A percentile compares a stretch with the other conserved stretches of the same genome.
Evolutionary conservation across 2,113 vertebrate species (phyloP).

Genomic region (Sinocyclocheilus grahami): DNA sequence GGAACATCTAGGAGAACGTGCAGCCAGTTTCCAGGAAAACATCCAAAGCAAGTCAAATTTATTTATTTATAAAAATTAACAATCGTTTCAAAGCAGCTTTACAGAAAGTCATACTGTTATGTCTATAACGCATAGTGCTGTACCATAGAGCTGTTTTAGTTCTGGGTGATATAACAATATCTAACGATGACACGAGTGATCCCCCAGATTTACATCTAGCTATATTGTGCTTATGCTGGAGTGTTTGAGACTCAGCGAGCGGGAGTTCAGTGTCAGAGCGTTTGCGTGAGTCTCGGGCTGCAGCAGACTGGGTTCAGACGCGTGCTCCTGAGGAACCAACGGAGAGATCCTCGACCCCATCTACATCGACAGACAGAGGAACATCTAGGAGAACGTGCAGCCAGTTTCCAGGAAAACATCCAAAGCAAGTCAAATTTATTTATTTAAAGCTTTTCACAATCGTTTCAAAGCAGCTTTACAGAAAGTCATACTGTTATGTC

Average conservation of each 20-base stretch:
- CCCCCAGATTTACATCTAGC: too few species aligned
- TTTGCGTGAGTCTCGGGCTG: slow-evolving; percentile 67
- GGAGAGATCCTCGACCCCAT: slow-evolving; percentile 56
- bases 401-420: too few species aligned
- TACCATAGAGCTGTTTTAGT: too few species aligned
- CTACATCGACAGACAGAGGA: slow-evolving; percentile 53
- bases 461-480: too few species aligned
- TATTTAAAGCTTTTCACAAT: too few species aligned
- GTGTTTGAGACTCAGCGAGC: slow-evolving; percentile 87
- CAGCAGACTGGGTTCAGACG: slow-evolving; percentile 79
- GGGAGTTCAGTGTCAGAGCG: slow-evolving; percentile 84
- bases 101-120: too few species aligned
- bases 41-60: background rate
- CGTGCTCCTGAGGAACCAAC: slow-evolving; percentile 74
- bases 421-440: background rate
- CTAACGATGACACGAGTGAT: too few species aligned
- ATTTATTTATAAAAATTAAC: background rate
- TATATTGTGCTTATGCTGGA: slow-evolving; percentile 54
- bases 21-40: too few species aligned
- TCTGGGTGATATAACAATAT: too few species aligned
- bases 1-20: background rate
- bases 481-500: too few species aligned
- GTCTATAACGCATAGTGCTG: too few species aligned
- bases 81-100: too few species aligned
- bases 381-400: background rate